Base-by-base conservation (phyloP, 2,797 vertebrate species). In the Ptychadena robeensis region DNA sequence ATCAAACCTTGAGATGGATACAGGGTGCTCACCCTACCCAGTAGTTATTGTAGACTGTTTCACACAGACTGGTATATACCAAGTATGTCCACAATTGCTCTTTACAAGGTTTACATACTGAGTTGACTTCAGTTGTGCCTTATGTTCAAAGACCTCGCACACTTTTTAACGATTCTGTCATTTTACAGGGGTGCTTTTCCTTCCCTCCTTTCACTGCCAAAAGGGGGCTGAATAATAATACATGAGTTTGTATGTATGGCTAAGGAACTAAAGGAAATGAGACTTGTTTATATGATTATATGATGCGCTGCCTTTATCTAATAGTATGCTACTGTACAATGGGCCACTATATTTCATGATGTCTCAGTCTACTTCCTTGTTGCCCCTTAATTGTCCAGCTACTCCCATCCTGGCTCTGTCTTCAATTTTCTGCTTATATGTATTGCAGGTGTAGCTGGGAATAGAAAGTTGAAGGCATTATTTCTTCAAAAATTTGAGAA, bases 321-420 rank as follows among this genome's bases (percentile, higher is more conserved):
- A 18, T 27, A 66, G n/a, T 53, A 9, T 48, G 30, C n/a, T n/a
- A n/a, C n/a, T n/a, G 27, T 48, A 77, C 25, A 32, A 48, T 66
- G 37, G 44, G 57, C 64, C 35, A 68, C 40, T 31, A 40, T 31
- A 35, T n/a, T 57, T n/a, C 12, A 35, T 15, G 35, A 78, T 57
- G 40, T 68, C 64, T 66, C 40, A 67, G 34, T 34, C 44, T 68
- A 28, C 75, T 53, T 53, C 64, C 65, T 67, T 67, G 64, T 66
- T 78, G 63, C 65, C 63, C 44, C 75, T 32, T 28, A 25, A 53
- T 28, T 68, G 25, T 28, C 27, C 66, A 59, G 30, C 44, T 44
- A 44, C 38, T 25, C 63, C 63, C 75, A 67, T 78, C 75, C 64
- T 67, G 63, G 40, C 75, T 77, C 37, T 77, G 65, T 77, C 74